Conservation (phyloP, 1,140 invertebrate species). For the Penaeus vannamei region DNA sequence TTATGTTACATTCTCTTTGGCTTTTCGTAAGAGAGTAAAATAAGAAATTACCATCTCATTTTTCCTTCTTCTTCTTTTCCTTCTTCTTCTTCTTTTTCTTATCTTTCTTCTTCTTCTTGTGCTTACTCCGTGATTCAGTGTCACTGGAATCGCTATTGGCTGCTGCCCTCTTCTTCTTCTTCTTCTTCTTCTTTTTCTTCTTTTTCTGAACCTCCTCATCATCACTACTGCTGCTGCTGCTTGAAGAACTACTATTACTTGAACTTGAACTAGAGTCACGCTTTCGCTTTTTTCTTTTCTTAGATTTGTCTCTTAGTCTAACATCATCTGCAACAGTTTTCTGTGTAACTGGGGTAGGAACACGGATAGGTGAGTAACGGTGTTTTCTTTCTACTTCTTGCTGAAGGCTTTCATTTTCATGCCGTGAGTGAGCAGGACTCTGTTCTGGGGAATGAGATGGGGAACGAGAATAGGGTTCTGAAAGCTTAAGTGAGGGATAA, state of each 20-base stretch:
- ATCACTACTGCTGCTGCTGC: constrained; percentile 35
- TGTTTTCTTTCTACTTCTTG: background rate
- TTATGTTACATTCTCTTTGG: background rate
- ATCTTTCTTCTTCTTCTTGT: constrained; percentile 61
- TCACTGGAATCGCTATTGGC: constrained; percentile 52
- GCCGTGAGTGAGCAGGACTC: background rate
- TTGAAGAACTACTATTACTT: constrained; percentile 32
- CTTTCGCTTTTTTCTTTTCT: constrained; percentile 51
- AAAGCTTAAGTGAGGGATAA: no score
- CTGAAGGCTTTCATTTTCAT: background rate
- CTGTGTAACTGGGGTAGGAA: constrained; percentile 14
- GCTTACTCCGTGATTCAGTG: constrained; percentile 46
- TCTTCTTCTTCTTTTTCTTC: constrained; percentile 41
- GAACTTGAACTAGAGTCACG: constrained; percentile 36
- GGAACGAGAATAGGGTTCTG: no score
- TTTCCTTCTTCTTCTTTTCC: constrained; percentile 53
- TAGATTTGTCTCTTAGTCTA: constrained; percentile 43
- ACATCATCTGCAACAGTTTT: background rate
- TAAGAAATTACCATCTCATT: background rate
- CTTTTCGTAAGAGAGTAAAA: background rate
- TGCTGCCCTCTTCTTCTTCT: constrained; percentile 48
- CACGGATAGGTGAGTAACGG: constrained; percentile 46
- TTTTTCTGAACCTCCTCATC: constrained; percentile 41
- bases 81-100: constrained; percentile 60
- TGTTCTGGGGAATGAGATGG: no score